Base-by-base conservation (phyloP, 1,140 invertebrate species). In the Myzus persicae region DNA sequence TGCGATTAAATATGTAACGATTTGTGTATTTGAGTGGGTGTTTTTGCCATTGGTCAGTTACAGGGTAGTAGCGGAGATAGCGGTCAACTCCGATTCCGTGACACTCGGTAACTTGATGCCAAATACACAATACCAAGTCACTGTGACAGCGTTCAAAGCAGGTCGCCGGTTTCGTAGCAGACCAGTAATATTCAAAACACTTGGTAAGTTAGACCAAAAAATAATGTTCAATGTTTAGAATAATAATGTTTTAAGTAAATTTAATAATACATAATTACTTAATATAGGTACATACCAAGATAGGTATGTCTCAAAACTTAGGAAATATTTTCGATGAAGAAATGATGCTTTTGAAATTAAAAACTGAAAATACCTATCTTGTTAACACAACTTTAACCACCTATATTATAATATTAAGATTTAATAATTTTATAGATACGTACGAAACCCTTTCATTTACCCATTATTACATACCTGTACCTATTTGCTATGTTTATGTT, bases 1-100 rank as follows among this genome's bases (percentile, higher is more conserved):
- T 4, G 88, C 31, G 26, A 84, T 87, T 89, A 93, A 93, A 91
- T 93, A 93, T 91, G 84, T 81, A 93, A 91, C 93, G 48, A 44
- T 82, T 48, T 87, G 42, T 31, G 36, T 54, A 91, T 93, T 82
- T 46, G 24, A 91, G 76, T 82, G 38, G 31, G 46, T 93, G 26
- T 93, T 76, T 54, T 93, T 81, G 48, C 46, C 76, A 82, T 93
- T 93, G 90, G 87, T 93, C 97, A 98, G 97, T 98, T 98, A 98
- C 97, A 98, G 97, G 96, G 97, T 98, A 96, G 97, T 98, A 95
- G 96, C 97, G 96, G 96, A 97, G 95, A 97, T 98, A 95, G 97
- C 97, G 94, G 97, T 97, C 93, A 98, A 98, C 95, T 97, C 97
- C 82, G 97, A 98, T 95, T 97, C 97, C 91, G 97, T 98, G 94